phyloP scores from a whole-genome alignment of 2,888 invertebrate genomes.

The Didymodactylos carnosus region DNA sequence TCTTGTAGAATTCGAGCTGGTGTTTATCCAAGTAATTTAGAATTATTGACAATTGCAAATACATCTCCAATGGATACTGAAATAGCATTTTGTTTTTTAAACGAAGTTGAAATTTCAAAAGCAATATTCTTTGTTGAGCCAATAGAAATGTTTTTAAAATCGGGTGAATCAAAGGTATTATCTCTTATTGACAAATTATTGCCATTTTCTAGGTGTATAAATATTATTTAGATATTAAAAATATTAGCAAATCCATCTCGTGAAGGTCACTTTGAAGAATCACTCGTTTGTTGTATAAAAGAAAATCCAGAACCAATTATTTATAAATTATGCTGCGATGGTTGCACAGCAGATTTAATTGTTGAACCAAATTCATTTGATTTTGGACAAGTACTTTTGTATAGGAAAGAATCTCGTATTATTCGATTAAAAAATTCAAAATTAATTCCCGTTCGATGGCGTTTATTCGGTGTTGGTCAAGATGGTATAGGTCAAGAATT shows the following conservation, averaged over 20 bases:
- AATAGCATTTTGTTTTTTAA: slow-evolving; percentile 31
- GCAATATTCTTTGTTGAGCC: slow-evolving; percentile 34
- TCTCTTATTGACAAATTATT: slow-evolving; percentile 27
- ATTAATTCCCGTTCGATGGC: slow-evolving; percentile 33
- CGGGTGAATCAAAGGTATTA: slow-evolving; percentile 25
- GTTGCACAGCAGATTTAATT: slow-evolving; percentile 31
- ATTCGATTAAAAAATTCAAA: slow-evolving; percentile 32
- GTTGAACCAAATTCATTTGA: slow-evolving; percentile 32
- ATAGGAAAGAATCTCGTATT: slow-evolving; percentile 34
- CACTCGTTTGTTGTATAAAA: slow-evolving; percentile 32
- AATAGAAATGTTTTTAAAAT: slow-evolving; percentile 29
- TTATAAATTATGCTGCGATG: slow-evolving; percentile 31
- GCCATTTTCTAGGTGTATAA: slow-evolving; percentile 19
- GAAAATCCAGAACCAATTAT: slow-evolving; percentile 35
- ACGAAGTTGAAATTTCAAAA: slow-evolving; percentile 24
- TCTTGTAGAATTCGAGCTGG: slow-evolving; percentile 22
- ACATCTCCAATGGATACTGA: slow-evolving; percentile 32
- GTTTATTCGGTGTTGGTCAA: slow-evolving; percentile 24
- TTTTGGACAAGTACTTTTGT: slow-evolving; percentile 34
- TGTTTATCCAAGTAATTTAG: slow-evolving; percentile 32
- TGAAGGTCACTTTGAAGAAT: slow-evolving; percentile 28
- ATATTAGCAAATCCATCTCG: slow-evolving; percentile 33
- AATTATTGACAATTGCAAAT: slow-evolving; percentile 28
- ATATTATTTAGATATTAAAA: slow-evolving; percentile 18
- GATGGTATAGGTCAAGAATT: slow-evolving; percentile 35